phyloP scores from a whole-genome alignment of 2,888 invertebrate genomes.

The Bombylius discolor region DNA sequence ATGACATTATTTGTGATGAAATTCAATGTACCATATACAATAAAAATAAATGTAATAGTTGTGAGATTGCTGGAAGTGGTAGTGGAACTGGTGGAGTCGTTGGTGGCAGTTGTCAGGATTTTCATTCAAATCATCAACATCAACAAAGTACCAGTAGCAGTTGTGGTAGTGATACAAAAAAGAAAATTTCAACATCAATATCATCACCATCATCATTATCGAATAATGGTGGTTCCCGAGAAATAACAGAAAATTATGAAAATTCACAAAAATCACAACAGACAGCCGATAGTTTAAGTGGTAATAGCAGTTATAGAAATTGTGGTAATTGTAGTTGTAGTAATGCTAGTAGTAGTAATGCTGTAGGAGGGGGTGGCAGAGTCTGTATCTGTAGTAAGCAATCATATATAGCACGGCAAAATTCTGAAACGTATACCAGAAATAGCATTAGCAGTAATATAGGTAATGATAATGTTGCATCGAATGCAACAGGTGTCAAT shows the following conservation, averaged over 20 bases:
- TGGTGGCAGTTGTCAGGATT: too few relatives aligned
- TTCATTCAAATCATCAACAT: background rate
- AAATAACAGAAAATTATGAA: conserved; percentile 35
- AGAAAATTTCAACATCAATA: background rate
- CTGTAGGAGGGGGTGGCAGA: too few relatives aligned
- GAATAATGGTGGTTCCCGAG: conserved; percentile 16
- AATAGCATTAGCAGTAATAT: background rate
- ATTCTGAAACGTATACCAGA: background rate
- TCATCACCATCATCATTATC: background rate
- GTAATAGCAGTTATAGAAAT: background rate
- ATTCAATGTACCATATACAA: conserved; percentile 24
- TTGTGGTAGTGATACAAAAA: background rate
- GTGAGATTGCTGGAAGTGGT: conserved; percentile 18
- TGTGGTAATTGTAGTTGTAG: background rate
- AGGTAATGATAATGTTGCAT: conserved; percentile 14
- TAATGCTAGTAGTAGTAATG: background rate
- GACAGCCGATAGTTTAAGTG: background rate
- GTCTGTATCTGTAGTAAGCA: too few relatives aligned
- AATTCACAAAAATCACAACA: conserved; percentile 34
- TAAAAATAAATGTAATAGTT: conserved; percentile 14
- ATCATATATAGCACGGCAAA: too few relatives aligned
- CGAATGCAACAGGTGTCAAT: too few relatives aligned
- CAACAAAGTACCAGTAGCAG: background rate
- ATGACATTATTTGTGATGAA: conserved; percentile 13
- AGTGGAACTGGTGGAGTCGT: conserved; percentile 22